Conservation (phyloP, 2,888 invertebrate genomes). For the Cyclophora punctaria region DNA sequence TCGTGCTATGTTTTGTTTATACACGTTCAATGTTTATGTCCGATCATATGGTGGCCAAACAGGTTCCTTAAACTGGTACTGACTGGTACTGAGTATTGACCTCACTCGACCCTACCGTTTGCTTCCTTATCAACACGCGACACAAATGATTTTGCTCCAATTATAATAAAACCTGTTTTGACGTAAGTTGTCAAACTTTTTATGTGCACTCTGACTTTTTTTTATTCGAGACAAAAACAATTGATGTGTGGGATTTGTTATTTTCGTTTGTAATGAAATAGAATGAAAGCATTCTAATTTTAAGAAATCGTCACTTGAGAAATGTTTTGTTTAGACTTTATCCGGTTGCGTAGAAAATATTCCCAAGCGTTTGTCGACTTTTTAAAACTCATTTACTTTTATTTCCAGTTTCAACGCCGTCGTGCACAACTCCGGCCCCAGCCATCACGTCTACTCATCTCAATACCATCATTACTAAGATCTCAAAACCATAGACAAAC, state of each 20-base stretch:
- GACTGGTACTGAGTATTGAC: slow-evolving; percentile 59
- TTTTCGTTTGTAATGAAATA: no score
- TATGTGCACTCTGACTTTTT: not conserved
- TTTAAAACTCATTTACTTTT: no score
- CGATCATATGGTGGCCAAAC: slow-evolving; percentile 60
- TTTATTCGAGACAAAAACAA: no score
- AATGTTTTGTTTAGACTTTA: no score
- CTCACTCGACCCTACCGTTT: slow-evolving; percentile 41
- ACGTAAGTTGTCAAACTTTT: slow-evolving; percentile 5
- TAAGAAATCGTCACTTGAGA: no score
- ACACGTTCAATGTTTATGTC: slow-evolving; percentile 35
- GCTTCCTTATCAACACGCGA: slow-evolving; percentile 28
- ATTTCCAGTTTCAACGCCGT: slow-evolving; percentile 67
- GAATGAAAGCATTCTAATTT: no score
- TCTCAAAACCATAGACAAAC: slow-evolving; percentile 19
- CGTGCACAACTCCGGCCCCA: slow-evolving; percentile 67
- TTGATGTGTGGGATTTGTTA: no score
- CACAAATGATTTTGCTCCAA: slow-evolving; percentile 22
- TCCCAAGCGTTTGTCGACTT: no score
- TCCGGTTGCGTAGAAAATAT: no score
- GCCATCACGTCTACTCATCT: slow-evolving; percentile 60
- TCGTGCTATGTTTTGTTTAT: slow-evolving; percentile 35
- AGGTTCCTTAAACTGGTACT: slow-evolving; percentile 38
- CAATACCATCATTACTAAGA: slow-evolving; percentile 55
- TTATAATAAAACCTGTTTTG: slow-evolving; percentile 14